Evolutionary conservation across 2,888 invertebrate species (phyloP), one percentile per base, ranked within the genome.

Genomic region (Eutolmus rufibarbis): DNA sequence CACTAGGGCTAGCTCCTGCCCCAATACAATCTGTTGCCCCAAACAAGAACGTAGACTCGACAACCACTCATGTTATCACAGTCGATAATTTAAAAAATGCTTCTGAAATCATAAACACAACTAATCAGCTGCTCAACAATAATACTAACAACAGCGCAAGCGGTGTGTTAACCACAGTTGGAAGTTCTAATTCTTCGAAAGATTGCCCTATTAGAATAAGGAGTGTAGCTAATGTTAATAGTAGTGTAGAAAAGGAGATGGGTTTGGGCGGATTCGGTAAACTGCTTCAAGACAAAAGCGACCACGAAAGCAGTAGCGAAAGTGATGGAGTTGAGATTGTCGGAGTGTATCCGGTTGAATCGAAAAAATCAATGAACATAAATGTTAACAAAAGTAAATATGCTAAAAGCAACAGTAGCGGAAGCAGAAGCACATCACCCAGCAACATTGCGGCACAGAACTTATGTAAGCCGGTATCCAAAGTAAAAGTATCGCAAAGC

Each of bases 301-400:
- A 77, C 87, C 3, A 74, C 57, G 16, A 86, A 89, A 92, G 91
- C 86, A 92, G 92, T 88, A 92, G 92, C 86, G 92, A 92, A 78
- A 92, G 92, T 19, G 92, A 93, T 88, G 91, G 92, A 40, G 92
- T 93, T 4, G 92, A 93, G 89, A 91, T 93, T 85, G 91, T 92
- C 28, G 92, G 91, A 3, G 91, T 92, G 5, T 92, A 90, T 89
- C 91, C 91, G 3, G 90, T 91, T 16, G 85, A 77, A 66, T 88
- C 89, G 87, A 88, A 88, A 34, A 88, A 88, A 37, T 12, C 43
- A 84, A 19, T 37, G 16, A 87, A 74, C 31, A 28, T 74, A 34
- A 57, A 19, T 74, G 34, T 51, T 43, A 87, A 87, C 37, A 87
- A 87, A 28, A 88, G 56, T 74, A 88, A 88, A 66, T 82, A 86